A percentile compares a stretch with the other conserved stretches of the same genome.
Conservation (phyloP, 2,113 vertebrate species). For the Pseudopodoces humilis region DNA sequence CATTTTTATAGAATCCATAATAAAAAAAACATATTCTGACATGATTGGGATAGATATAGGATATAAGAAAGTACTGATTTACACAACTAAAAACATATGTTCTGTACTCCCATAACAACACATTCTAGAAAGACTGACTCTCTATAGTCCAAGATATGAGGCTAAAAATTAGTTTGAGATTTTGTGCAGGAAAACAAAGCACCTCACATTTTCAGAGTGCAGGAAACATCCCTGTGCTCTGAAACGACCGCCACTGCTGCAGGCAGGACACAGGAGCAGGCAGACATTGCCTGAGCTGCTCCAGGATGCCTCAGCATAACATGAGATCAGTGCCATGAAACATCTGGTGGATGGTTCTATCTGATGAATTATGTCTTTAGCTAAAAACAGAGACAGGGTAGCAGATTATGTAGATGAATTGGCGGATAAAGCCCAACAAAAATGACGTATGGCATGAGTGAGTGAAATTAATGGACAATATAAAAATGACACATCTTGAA, state of each 20-base stretch:
- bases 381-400: neutral
- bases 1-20: neutral
- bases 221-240: neutral
- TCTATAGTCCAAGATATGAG: neutral
- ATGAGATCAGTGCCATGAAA: neutral
- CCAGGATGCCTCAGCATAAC: neutral
- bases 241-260: neutral
- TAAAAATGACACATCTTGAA: constrained; percentile 42
- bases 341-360: neutral
- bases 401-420: constrained; percentile 25
- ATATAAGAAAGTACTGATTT: neutral
- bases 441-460: neutral
- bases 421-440: neutral
- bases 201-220: neutral
- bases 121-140: neutral
- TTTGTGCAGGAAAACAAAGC: neutral
- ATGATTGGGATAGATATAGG: neutral
- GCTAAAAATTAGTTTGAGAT: neutral
- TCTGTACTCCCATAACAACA: neutral
- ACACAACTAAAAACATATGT: neutral
- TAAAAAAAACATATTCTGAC: neutral
- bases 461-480: constrained; percentile 58
- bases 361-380: neutral
- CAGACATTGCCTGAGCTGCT: neutral
- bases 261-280: neutral